A percentile compares a stretch with the other conserved stretches of the same genome.
phyloP scores from a whole-genome alignment of 2,888 invertebrate genomes.

The Orchesella flavescens region DNA sequence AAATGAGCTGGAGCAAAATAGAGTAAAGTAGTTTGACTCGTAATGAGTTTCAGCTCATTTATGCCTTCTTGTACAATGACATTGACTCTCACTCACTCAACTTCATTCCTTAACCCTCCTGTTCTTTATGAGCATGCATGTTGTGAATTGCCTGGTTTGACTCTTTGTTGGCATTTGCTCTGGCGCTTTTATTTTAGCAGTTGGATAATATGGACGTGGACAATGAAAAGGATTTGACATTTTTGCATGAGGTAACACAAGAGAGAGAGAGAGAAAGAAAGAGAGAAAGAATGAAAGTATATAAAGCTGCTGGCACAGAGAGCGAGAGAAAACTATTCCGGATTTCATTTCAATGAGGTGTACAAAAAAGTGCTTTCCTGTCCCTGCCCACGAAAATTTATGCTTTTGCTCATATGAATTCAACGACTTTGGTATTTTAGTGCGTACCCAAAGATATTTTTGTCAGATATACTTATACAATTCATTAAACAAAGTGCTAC shows the following conservation, averaged over 20 bases:
- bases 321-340: neutral
- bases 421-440: constrained; percentile 9
- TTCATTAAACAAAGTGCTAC: constrained; percentile 57
- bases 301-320: neutral
- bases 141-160: neutral
- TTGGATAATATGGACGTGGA: neutral
- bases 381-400: neutral
- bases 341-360: neutral
- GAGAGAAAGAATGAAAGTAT: neutral
- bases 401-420: neutral
- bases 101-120: no score
- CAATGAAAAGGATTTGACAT: constrained; percentile 18
- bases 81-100: no score
- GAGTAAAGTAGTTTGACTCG: neutral
- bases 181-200: neutral
- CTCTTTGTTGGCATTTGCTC: constrained; percentile 9
- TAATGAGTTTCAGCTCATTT: no score
- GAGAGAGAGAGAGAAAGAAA: neutral
- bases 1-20: neutral
- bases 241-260: constrained; percentile 20
- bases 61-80: no score
- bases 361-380: neutral
- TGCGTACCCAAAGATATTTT: constrained; percentile 37
- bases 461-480: constrained; percentile 39
- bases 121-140: neutral